Conservation (phyloP, 2,797 vertebrate genomes). For the Lepilemur ruficaudatus region DNA sequence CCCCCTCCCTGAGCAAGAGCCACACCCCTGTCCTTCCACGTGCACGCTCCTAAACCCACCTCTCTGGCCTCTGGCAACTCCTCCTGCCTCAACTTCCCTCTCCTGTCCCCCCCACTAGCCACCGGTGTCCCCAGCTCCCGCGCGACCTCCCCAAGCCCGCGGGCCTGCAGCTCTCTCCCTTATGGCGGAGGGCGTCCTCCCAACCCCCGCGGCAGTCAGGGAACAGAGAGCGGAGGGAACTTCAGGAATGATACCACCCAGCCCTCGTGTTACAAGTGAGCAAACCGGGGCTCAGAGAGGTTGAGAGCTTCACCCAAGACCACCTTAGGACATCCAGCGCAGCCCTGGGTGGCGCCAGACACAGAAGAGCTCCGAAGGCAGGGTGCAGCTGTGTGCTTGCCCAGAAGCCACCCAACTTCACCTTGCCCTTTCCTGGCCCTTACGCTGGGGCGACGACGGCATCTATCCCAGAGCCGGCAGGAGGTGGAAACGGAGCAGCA, state of each 20-base stretch:
- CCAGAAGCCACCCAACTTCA: not conserved
- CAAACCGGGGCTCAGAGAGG: not conserved
- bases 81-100: no score
- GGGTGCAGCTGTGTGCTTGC: not conserved
- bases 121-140: no score
- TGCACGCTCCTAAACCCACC: rapidly evolving
- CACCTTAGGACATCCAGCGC: not conserved
- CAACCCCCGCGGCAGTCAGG: not conserved
- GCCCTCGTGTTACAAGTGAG: not conserved
- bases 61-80: not conserved
- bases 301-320: not conserved
- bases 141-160: rapidly evolving
- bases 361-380: not conserved
- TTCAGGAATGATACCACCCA: rapidly evolving
- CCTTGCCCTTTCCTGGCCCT: not conserved
- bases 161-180: rapidly evolving
- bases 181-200: not conserved
- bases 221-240: not conserved
- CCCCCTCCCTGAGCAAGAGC: rapidly evolving
- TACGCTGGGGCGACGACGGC: no score
- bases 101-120: not conserved
- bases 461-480: no score
- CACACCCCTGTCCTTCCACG: not conserved
- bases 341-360: not conserved
- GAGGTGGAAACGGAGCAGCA: not conserved